Evolutionary conservation across 2,113 vertebrate genomes (phyloP).

Genomic region (Hemicordylus capensis): DNA sequence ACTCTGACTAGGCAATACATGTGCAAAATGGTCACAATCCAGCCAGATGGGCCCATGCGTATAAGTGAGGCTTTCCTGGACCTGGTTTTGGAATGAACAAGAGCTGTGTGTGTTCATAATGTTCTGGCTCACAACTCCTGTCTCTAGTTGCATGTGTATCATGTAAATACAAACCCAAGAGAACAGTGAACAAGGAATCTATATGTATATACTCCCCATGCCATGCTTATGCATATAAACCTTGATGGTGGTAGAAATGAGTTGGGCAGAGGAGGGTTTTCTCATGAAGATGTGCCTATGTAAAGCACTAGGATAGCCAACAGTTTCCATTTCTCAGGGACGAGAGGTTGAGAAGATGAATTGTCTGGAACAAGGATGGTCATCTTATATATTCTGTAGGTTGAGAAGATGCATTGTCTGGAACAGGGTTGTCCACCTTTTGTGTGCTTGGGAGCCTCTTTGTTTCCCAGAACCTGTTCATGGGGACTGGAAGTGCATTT

Average conservation of each 20-base stretch:
- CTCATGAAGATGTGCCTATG: neutral
- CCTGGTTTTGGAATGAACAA: no score
- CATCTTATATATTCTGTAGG: no score
- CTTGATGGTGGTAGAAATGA: neutral
- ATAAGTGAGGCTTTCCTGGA: no score
- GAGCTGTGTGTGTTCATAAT: neutral
- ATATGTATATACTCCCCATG: neutral
- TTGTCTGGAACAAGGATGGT: neutral
- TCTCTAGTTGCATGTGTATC: neutral
- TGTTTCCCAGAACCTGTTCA: no score
- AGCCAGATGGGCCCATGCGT: no score
- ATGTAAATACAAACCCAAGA: neutral
- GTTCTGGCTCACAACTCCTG: no score
- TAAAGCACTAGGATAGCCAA: neutral
- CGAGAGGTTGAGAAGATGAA: neutral
- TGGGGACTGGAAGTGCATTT: no score
- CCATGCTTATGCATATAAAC: neutral
- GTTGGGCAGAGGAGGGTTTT: neutral
- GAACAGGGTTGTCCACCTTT: neutral
- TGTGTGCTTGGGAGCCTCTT: no score
- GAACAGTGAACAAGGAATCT: neutral
- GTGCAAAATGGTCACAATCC: neutral
- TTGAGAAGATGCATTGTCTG: neutral
- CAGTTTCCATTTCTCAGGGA: neutral
- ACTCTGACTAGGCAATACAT: neutral